These are phyloP conservation scores for Leptinotarsa lineolata DNA, from an alignment of 1,140 invertebrate species.

Conservation along the genomic window DNA sequence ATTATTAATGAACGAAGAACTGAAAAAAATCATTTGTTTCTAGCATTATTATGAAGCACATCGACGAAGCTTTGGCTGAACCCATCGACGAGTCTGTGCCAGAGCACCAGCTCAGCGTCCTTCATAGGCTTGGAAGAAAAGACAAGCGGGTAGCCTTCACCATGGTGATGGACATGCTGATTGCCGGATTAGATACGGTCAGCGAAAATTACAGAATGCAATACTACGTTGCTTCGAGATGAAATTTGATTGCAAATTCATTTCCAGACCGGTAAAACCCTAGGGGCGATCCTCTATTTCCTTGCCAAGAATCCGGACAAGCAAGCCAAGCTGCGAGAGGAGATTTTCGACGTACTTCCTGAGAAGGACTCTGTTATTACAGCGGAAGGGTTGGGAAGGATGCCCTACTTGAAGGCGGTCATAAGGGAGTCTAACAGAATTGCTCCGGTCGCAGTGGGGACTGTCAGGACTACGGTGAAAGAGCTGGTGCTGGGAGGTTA, in stretches of 20 bases:
- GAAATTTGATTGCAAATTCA: slow-evolving; percentile 20
- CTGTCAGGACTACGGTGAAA: slow-evolving; percentile 57
- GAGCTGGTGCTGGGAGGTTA: slow-evolving; percentile 64
- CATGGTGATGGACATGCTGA: slow-evolving; percentile 74
- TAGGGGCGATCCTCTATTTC: slow-evolving; percentile 42
- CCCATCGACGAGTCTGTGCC: slow-evolving; percentile 44
- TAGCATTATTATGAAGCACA: slow-evolving; percentile 41
- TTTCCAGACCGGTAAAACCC: slow-evolving; percentile 43
- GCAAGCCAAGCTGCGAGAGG: slow-evolving; percentile 31
- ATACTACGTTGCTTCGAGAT: background rate
- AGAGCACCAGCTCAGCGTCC: slow-evolving; percentile 57
- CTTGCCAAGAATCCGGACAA: slow-evolving; percentile 43
- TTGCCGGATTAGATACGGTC: slow-evolving; percentile 79
- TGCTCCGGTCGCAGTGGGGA: slow-evolving; percentile 61
- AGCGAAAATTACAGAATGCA: slow-evolving; percentile 28
- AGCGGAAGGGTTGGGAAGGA: slow-evolving; percentile 58
- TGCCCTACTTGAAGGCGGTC: slow-evolving; percentile 68
- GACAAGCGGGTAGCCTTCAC: slow-evolving; percentile 62
- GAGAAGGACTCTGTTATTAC: slow-evolving; percentile 44
- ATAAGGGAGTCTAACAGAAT: slow-evolving; percentile 68
- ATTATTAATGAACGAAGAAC: background rate
- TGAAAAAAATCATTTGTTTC: background rate
- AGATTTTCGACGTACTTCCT: slow-evolving; percentile 41
- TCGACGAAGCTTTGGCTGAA: slow-evolving; percentile 53
- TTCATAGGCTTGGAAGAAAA: slow-evolving; percentile 61